Base-by-base conservation (phyloP, 92 coral and sea anemone genomes). In the Paramuricea clavata region DNA sequence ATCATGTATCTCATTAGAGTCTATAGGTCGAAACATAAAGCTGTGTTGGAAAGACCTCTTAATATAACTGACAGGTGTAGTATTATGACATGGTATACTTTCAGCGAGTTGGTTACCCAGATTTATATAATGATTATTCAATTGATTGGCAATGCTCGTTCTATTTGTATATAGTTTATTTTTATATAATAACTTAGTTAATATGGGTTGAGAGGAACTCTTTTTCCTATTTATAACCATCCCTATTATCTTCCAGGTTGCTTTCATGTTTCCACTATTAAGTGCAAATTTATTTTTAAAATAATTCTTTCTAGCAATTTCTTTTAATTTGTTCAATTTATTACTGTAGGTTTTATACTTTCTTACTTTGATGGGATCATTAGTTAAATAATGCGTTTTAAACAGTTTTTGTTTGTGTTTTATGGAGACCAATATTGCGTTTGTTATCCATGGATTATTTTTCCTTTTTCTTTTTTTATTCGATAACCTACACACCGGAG, bases 191-290 rank as follows among this genome's bases (percentile, higher is more conserved):
- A 85, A 81, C 49, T 74, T 86, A 35, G 83, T 68, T 57, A 90
- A 81, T 81, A 42, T 67, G 34, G 49, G 49, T 32, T 39, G 61
- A n/a, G 52, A 68, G 25, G 42, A 49, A 25, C 44, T 82, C 59
- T 87, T 90, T 83, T 69, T 90, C 47, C 91, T 75, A 34, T 76
- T 90, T 60, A 86, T 76, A 26, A 86, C 41, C 52, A 89, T 87
- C 33, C 88, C 91, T 34, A 81, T 73, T 49, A 82, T 41, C 72
- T 87, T 90, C 93, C 91, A 87, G 41, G 86, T 87, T 83, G 62
- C 76, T 74, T 90, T 86, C 15, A 90, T 50, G 72, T 90, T 80
- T 42, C 73, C 76, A 30, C 81, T 89, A 35, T 85, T n/a, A n/a
- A n/a, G n/a, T n/a, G 28, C 68, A 74, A 28, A 79, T 78, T 50